These are phyloP conservation scores for Beroe ovata DNA, from an alignment of 37 sponge, comb jelly and placozoan genomes.

Conservation along the genomic window DNA sequence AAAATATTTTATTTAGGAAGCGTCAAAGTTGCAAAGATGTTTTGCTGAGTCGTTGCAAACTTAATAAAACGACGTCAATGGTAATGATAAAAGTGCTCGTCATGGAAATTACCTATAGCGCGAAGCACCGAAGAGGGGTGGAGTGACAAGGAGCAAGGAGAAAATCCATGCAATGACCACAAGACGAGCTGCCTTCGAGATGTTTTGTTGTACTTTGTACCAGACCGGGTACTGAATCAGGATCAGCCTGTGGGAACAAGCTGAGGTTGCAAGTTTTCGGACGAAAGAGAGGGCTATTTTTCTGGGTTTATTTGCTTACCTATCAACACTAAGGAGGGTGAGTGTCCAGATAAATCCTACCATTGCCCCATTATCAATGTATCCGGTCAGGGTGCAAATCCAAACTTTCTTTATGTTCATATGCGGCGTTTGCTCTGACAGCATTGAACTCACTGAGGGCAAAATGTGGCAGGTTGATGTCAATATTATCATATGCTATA, in stretches of 20 bases:
- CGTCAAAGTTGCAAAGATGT: too few species aligned
- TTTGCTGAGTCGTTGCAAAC: too few species aligned
- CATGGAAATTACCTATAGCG: not conserved
- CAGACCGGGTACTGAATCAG: conserved; percentile 44
- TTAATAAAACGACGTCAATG: too few species aligned
- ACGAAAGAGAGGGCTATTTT: not conserved
- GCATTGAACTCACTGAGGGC: not conserved
- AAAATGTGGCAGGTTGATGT: too few species aligned
- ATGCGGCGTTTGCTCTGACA: not conserved
- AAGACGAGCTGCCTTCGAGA: not conserved
- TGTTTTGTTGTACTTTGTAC: conserved; percentile 47
- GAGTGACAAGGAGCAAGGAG: conserved; percentile 9
- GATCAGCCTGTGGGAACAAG: conserved; percentile 1
- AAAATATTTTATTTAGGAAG: too few species aligned
- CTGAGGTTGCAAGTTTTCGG: too few species aligned
- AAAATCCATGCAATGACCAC: conserved; percentile 5
- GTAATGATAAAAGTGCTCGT: not conserved
- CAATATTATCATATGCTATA: too few species aligned
- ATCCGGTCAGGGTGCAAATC: conserved; percentile 11
- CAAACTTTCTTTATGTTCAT: conserved; percentile 8
- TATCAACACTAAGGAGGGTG: conserved; percentile 41
- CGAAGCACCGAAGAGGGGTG: not conserved
- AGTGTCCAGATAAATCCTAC: conserved; percentile 62
- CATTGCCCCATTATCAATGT: conserved; percentile 54
- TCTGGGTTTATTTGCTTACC: conserved; percentile 24